These are phyloP conservation scores for Calliopum simillimum DNA, from an alignment of 2,888 invertebrate genomes.

Conservation along the genomic window DNA sequence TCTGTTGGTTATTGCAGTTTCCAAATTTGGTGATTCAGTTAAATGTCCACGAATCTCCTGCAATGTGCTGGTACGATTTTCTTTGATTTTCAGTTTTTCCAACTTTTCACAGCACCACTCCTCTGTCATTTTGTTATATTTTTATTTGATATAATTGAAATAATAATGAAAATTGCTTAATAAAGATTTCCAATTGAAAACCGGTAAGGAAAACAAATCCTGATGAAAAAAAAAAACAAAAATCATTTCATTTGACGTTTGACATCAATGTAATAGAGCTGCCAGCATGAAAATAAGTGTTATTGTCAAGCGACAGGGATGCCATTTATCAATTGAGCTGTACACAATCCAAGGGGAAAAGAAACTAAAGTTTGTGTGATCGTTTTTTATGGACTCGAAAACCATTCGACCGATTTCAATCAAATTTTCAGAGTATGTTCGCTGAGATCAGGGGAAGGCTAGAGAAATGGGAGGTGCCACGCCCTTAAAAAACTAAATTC, in stretches of 20 bases:
- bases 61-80: conserved; percentile 67
- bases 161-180: neutral
- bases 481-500: too few relatives aligned
- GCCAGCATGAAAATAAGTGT: neutral
- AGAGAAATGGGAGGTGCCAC: too few relatives aligned
- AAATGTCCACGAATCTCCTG: conserved; percentile 68
- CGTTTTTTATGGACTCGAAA: too few relatives aligned
- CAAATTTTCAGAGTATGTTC: too few relatives aligned
- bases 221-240: neutral
- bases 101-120: conserved; percentile 69
- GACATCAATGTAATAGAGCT: neutral
- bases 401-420: too few relatives aligned
- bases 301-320: neutral
- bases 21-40: conserved; percentile 60
- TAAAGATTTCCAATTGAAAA: neutral
- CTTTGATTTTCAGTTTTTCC: conserved; percentile 67
- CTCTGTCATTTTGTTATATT: conserved; percentile 57
- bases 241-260: conserved; percentile 13
- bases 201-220: neutral
- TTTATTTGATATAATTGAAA: neutral
- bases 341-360: too few relatives aligned
- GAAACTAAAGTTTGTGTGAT: too few relatives aligned
- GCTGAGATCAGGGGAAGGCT: too few relatives aligned
- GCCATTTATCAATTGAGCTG: too few relatives aligned
- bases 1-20: conserved; percentile 64